phyloP scores from a whole-genome alignment of 2,113 vertebrate genomes.

The Nothocercus julius region DNA sequence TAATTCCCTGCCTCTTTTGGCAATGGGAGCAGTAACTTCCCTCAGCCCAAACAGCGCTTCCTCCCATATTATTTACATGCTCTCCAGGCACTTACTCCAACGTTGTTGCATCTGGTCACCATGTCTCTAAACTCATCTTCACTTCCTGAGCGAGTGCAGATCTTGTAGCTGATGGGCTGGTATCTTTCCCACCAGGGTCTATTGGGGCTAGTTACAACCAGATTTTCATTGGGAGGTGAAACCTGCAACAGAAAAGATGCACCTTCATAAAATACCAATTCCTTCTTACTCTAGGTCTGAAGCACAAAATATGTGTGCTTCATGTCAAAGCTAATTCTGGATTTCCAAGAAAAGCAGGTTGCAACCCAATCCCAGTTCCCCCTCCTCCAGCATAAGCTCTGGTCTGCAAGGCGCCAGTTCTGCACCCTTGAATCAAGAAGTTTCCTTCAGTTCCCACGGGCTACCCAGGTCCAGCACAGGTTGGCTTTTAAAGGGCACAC shows the following conservation, averaged over 20 bases:
- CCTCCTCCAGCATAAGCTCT: not conserved
- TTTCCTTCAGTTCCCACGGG: not conserved
- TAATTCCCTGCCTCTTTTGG: not conserved
- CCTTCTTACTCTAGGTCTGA: not conserved
- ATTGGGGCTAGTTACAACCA: slow-evolving; percentile 79
- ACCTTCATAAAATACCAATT: not conserved
- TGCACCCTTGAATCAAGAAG: not conserved
- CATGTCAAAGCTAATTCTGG: not conserved
- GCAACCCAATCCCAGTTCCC: not conserved
- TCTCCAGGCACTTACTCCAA: slow-evolving; percentile 83
- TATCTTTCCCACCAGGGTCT: slow-evolving; percentile 96
- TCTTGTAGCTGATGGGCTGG: slow-evolving; percentile 91
- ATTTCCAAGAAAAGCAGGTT: not conserved
- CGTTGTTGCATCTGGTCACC: slow-evolving; percentile 93
- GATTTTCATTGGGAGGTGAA: slow-evolving; percentile 91
- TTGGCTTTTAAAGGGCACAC: fast-evolving
- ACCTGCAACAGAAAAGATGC: slow-evolving; percentile 72
- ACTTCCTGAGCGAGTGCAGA: slow-evolving; percentile 90
- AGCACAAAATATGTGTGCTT: not conserved
- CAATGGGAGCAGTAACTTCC: not conserved
- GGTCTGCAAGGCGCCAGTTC: not conserved
- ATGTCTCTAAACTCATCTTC: slow-evolving; percentile 89
- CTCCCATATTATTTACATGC: not conserved
- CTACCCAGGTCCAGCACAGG: not conserved
- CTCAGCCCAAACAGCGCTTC: not conserved